Evolutionary conservation across 35 echinoderm and acorn worm species (phyloP).

Genomic region (Heliocidaris tuberculata): DNA sequence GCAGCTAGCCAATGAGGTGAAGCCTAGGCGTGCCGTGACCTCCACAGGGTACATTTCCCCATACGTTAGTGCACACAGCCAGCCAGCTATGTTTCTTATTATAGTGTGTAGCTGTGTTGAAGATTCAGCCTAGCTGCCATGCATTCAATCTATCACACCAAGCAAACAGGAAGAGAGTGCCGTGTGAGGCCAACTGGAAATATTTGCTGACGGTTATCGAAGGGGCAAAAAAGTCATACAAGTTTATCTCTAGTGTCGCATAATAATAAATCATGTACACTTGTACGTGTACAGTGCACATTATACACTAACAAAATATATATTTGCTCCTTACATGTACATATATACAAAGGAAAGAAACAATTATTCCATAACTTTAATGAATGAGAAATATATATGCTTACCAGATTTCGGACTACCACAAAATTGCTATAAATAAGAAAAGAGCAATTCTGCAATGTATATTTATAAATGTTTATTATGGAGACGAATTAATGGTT

Average conservation of each 20-base stretch:
- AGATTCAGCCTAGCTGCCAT: background rate
- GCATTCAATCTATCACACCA: background rate
- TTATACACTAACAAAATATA: background rate
- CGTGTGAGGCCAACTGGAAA: conserved; percentile 26
- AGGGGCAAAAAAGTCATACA: background rate
- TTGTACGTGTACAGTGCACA: background rate
- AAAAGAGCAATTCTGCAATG: no score
- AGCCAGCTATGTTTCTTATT: background rate
- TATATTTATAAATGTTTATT: no score
- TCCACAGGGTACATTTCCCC: background rate
- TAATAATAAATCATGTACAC: background rate
- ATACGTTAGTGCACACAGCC: background rate
- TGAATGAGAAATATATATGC: no score
- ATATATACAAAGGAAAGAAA: background rate
- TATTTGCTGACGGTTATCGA: background rate
- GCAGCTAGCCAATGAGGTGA: conserved; percentile 30
- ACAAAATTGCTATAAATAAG: no score
- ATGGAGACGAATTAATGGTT: no score
- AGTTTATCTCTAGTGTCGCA: background rate
- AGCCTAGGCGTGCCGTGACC: conserved; percentile 18
- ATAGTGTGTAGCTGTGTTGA: background rate
- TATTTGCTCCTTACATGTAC: background rate
- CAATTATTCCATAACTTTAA: no score
- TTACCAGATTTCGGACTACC: no score
- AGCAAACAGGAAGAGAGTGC: conserved; percentile 17